Evolutionary conservation across 1,140 invertebrate species (phyloP).

Genomic region (Caenorhabditis brenneri): DNA sequence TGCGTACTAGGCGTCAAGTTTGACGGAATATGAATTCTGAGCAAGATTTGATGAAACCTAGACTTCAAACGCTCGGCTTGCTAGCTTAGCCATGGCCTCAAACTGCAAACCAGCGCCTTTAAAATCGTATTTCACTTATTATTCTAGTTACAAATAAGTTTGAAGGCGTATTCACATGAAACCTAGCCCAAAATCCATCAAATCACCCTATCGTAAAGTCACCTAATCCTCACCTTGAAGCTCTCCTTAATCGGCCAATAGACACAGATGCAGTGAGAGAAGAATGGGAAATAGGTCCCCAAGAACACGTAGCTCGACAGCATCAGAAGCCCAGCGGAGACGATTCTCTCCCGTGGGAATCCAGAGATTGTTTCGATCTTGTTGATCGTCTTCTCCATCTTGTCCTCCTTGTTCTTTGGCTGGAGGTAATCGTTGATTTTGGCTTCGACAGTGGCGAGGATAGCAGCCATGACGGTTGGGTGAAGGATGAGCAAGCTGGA

Average conservation of each 20-base stretch:
- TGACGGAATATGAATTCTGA: no score
- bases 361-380: background rate
- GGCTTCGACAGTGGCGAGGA: background rate
- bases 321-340: background rate
- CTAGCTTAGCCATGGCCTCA: no score
- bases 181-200: background rate
- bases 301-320: background rate
- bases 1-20: no score
- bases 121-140: no score
- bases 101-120: no score
- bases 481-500: background rate
- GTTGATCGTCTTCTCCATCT: background rate
- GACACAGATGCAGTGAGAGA: conserved; percentile 5
- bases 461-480: background rate
- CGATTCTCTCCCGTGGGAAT: background rate
- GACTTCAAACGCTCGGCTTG: no score
- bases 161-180: no score
- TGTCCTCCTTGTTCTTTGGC: background rate
- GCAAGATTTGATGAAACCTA: no score
- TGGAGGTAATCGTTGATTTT: conserved; percentile 7
- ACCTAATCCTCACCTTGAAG: background rate
- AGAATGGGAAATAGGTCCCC: background rate
- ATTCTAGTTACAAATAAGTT: no score
- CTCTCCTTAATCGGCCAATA: conserved; percentile 21
- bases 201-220: background rate